phyloP scores from a whole-genome alignment of 2,888 invertebrate species.

The Drosophila peninsularis region DNA sequence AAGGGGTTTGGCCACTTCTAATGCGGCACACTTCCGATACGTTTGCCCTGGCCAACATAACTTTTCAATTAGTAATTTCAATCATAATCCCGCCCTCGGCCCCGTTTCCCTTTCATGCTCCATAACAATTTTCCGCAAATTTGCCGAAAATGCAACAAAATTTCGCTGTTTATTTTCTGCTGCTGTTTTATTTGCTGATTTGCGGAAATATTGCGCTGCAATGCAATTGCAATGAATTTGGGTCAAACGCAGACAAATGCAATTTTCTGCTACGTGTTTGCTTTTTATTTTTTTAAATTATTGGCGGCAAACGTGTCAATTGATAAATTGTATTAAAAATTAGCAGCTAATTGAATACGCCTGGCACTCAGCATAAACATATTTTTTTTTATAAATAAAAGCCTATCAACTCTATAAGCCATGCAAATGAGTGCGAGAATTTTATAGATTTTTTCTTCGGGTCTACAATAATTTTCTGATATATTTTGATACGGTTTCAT shows the following conservation, averaged over 20 bases:
- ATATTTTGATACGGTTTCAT: not conserved
- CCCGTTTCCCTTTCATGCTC: not conserved
- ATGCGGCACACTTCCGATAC: not conserved
- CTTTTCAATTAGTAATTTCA: slow-evolving; percentile 72
- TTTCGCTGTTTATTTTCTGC: slow-evolving; percentile 18
- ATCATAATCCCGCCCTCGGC: slow-evolving; percentile 38
- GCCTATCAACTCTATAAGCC: no score
- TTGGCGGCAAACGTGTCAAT: slow-evolving; percentile 6
- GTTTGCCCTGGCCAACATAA: slow-evolving; percentile 18
- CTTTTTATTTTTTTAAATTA: slow-evolving; percentile 12
- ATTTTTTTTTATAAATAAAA: no score
- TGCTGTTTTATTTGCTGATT: slow-evolving; percentile 49
- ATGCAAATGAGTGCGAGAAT: not conserved
- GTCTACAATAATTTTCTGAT: not conserved
- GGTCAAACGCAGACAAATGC: slow-evolving; percentile 49
- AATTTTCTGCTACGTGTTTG: not conserved
- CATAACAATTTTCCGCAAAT: slow-evolving; percentile 41
- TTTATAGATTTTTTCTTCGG: not conserved
- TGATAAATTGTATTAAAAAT: slow-evolving; percentile 27
- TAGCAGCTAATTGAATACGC: slow-evolving; percentile 10
- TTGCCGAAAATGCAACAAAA: slow-evolving; percentile 53
- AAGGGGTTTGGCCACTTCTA: not conserved
- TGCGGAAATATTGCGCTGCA: slow-evolving; percentile 61
- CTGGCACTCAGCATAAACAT: no score
- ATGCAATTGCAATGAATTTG: slow-evolving; percentile 43